A percentile compares a stretch with the other conserved stretches of the same genome.
Conservation (phyloP, 2,113 vertebrate species). For the Anser cygnoides region DNA sequence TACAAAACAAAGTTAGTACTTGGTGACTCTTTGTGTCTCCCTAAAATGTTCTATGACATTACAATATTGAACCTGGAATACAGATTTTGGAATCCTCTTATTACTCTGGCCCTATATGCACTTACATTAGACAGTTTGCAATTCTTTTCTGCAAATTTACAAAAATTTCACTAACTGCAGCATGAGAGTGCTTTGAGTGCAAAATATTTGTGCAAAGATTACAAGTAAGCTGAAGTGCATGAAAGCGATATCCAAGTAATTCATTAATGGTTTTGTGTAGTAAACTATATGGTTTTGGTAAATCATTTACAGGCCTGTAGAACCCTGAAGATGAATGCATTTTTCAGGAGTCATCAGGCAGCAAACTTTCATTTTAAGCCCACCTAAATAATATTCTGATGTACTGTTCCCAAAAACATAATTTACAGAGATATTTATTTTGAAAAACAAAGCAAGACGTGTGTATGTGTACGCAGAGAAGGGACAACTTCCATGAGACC, state of each 20-base stretch:
- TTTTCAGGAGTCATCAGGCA: not conserved
- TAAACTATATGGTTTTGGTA: not conserved
- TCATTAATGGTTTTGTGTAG: not conserved
- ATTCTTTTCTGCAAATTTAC: not conserved
- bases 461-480: not conserved
- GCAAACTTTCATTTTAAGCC: not conserved
- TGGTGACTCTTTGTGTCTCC: not conserved
- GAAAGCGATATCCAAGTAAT: not conserved
- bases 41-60: not conserved
- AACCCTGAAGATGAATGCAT: not conserved
- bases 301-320: not conserved
- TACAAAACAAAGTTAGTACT: not conserved
- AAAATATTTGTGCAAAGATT: not conserved
- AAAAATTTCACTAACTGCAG: not conserved
- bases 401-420: not conserved
- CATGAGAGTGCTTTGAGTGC: not conserved
- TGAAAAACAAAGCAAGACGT: not conserved
- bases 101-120: not conserved
- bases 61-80: not conserved
- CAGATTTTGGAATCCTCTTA: not conserved
- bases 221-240: not conserved
- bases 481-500: not conserved
- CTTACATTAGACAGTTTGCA: not conserved
- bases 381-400: not conserved
- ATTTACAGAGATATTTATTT: not conserved